Evolutionary conservation across 2,797 vertebrate genomes (phyloP).

Genomic region (Oreochromis grahami): DNA sequence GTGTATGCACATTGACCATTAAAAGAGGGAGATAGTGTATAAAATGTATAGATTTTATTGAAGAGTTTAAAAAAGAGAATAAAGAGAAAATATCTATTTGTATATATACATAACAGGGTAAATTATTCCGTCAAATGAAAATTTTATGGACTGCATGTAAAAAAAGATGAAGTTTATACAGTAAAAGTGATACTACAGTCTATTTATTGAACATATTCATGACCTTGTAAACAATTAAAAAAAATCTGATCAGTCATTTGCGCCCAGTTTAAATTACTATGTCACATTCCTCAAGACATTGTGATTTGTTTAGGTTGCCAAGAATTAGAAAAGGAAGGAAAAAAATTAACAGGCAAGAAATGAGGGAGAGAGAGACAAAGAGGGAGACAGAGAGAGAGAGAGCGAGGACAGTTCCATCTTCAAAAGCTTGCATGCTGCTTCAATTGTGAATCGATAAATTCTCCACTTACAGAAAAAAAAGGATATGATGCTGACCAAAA

Average conservation of each 20-base stretch:
- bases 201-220: constrained; percentile 99
- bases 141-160: constrained; percentile 99
- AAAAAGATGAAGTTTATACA: constrained; percentile 99
- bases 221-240: constrained; percentile 96
- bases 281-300: constrained; percentile 97
- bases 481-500: constrained; percentile 87
- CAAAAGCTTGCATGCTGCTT: constrained; percentile 99
- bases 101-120: constrained; percentile 99
- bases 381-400: not conserved
- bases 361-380: not conserved
- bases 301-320: constrained; percentile 99
- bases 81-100: constrained; percentile 99
- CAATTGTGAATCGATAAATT: constrained; percentile 98
- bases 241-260: constrained; percentile 91
- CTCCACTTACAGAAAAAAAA: constrained; percentile 83
- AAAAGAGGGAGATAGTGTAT: constrained; percentile 99
- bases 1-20: constrained; percentile 99
- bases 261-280: constrained; percentile 95
- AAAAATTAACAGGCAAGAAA: constrained; percentile 74
- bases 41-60: constrained; percentile 99
- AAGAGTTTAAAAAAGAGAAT: constrained; percentile 94
- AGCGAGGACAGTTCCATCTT: constrained; percentile 74
- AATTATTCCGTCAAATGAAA: constrained; percentile 99
- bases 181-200: constrained; percentile 99
- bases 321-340: constrained; percentile 89